Percentiles rank a stretch among this genome's conserved stretches.
Evolutionary conservation across 2,888 invertebrate species (phyloP).

Genomic region (Clanis bilineata): DNA sequence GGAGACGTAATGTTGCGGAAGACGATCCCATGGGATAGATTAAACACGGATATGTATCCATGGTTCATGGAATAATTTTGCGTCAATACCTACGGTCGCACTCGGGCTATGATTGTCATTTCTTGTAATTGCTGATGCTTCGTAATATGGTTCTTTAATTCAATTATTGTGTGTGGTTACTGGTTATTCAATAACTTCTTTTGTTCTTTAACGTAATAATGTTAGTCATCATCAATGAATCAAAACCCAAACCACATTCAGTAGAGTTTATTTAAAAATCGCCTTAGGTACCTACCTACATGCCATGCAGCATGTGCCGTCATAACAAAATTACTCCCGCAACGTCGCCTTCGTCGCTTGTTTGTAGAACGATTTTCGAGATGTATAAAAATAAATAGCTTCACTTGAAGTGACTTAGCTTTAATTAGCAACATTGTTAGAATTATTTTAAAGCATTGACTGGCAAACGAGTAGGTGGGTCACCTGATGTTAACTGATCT

Average conservation of each 20-base stretch:
- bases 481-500: not conserved
- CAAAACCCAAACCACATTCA: not conserved
- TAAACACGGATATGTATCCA: too few species aligned
- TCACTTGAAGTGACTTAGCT: not conserved
- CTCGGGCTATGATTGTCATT: too few species aligned
- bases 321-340: slow-evolving; percentile 40
- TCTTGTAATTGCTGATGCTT: not conserved
- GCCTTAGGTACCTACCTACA: slow-evolving; percentile 8
- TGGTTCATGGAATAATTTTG: too few species aligned
- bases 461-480: not conserved
- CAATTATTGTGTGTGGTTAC: too few species aligned
- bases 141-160: not conserved
- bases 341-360: slow-evolving; percentile 24
- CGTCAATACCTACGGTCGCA: too few species aligned
- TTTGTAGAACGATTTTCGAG: slow-evolving; percentile 26
- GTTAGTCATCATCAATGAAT: slow-evolving; percentile 14
- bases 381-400: slow-evolving; percentile 15
- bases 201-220: not conserved
- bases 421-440: not conserved
- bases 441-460: not conserved
- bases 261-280: slow-evolving; percentile 18
- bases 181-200: not conserved
- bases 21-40: too few species aligned
- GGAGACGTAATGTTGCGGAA: too few species aligned
- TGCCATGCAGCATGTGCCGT: slow-evolving; percentile 20